Percentiles rank a stretch among this genome's conserved stretches.
phyloP scores from a whole-genome alignment of 2,113 vertebrate genomes.

The Solenodon paradoxus region DNA sequence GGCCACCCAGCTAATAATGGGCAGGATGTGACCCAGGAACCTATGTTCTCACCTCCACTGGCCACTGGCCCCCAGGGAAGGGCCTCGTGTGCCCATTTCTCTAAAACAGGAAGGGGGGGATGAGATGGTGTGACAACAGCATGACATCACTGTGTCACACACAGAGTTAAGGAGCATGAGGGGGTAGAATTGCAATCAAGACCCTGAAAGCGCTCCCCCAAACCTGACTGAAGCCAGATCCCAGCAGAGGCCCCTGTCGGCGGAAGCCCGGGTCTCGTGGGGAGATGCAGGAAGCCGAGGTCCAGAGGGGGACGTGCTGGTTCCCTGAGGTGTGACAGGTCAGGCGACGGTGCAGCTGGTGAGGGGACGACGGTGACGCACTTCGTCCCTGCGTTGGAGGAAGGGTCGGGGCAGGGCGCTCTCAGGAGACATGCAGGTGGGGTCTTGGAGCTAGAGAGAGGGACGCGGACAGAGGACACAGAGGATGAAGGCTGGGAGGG shows the following conservation, averaged over 20 bases:
- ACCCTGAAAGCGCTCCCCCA: no score
- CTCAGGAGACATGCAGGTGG: background rate
- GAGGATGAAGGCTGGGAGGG: no score
- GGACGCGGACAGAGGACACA: background rate
- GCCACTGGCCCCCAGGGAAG: background rate
- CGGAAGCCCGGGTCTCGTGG: no score
- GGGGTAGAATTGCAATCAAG: no score
- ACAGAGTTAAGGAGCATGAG: rapidly evolving
- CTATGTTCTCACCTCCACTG: background rate
- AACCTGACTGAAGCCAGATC: no score
- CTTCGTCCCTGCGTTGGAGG: no score
- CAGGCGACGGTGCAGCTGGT: background rate
- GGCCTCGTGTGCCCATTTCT: rapidly evolving
- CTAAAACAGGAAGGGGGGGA: background rate
- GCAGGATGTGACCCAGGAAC: background rate
- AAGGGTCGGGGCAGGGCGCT: background rate
- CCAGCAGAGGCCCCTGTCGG: no score
- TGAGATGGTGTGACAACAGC: background rate
- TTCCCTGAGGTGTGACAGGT: background rate
- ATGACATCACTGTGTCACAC: background rate
- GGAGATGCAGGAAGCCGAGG: no score
- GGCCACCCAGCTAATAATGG: background rate
- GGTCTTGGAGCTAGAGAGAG: background rate
- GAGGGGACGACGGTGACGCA: background rate
- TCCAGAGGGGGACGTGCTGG: no score